Conservation (phyloP, 2,797 vertebrate species). For the Chiloscyllium punctatum region DNA sequence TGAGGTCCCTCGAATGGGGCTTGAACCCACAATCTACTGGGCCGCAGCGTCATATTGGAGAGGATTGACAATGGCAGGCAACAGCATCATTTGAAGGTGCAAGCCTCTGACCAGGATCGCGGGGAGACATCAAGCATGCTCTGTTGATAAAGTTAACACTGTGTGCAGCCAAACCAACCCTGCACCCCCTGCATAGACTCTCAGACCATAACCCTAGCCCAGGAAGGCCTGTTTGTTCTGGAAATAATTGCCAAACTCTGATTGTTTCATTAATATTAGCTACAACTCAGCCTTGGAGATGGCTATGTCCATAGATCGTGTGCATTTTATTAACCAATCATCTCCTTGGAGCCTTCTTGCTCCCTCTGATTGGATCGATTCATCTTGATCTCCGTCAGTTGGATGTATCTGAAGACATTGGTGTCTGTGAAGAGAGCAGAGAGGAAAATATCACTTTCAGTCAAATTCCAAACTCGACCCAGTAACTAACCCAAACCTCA, state of each 20-base stretch:
- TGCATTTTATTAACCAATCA: constrained; percentile 54
- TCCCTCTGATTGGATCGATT: constrained; percentile 70
- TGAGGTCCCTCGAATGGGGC: background rate
- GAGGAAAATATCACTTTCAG: background rate
- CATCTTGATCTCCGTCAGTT: constrained; percentile 91
- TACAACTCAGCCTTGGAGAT: background rate
- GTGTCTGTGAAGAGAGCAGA: constrained; percentile 63
- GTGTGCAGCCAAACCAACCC: background rate
- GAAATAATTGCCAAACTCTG: background rate
- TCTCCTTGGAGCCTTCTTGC: constrained; percentile 67
- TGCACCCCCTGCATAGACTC: background rate
- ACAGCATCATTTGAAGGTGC: background rate
- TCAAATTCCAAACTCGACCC: background rate
- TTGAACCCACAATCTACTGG: background rate
- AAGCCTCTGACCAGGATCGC: background rate
- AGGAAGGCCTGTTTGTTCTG: background rate
- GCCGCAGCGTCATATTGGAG: background rate
- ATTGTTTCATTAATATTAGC: background rate
- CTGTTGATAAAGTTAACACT: background rate
- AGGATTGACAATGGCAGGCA: background rate
- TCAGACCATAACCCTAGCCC: background rate
- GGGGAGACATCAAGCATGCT: background rate
- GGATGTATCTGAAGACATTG: constrained; percentile 87
- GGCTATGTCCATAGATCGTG: background rate
- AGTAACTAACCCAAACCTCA: background rate